A percentile compares a stretch with the other conserved stretches of the same genome.
These are phyloP conservation scores for Silurus lanzhouensis DNA, from an alignment of 2,797 vertebrate genomes.

Conservation along the genomic window DNA sequence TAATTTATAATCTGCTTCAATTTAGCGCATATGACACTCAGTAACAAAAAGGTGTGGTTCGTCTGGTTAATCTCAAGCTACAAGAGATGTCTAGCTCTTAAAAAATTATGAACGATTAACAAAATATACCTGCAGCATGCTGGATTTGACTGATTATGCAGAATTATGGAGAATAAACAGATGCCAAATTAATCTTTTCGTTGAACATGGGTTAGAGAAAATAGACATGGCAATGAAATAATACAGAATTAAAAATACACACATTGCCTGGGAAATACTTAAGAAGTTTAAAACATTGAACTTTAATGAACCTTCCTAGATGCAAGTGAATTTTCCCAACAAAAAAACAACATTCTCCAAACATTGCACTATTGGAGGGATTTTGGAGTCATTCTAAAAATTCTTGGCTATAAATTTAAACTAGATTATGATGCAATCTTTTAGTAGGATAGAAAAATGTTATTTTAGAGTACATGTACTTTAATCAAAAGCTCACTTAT, in stretches of 20 bases:
- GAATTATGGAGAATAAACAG: background rate
- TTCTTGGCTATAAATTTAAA: background rate
- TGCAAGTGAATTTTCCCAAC: background rate
- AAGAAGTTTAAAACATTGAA: background rate
- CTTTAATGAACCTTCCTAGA: background rate
- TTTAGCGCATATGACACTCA: background rate
- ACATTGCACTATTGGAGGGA: background rate
- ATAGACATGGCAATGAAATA: background rate
- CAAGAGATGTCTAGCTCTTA: background rate
- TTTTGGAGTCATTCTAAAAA: background rate
- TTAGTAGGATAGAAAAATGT: background rate
- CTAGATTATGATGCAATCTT: background rate
- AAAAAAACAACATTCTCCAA: background rate
- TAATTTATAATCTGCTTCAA: too few species aligned
- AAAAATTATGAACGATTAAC: background rate
- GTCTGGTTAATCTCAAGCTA: background rate
- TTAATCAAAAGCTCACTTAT: too few species aligned
- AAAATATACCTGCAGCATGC: background rate
- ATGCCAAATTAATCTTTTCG: background rate
- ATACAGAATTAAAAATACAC: background rate
- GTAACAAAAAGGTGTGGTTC: background rate
- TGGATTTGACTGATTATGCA: background rate
- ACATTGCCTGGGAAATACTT: background rate
- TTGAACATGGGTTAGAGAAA: background rate
- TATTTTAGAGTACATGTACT: too few species aligned